A percentile compares a stretch with the other conserved stretches of the same genome.
Evolutionary conservation across 2,888 invertebrate genomes (phyloP).

Genomic region (Torymus tubicola): DNA sequence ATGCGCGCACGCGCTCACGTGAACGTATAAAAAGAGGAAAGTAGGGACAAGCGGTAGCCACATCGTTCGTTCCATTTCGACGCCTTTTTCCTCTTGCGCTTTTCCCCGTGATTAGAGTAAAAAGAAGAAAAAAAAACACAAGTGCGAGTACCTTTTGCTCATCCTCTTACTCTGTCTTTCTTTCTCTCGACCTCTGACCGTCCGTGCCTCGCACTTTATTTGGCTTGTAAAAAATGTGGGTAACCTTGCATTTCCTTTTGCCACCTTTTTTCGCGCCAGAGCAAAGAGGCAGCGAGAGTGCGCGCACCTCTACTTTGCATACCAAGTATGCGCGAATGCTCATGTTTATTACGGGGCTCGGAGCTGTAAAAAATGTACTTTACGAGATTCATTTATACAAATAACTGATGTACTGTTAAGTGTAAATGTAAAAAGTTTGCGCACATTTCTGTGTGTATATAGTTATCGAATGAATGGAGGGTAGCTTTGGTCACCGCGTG

Average conservation of each 20-base stretch:
- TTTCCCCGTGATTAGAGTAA: too few relatives aligned
- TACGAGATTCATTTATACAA: conserved; percentile 59
- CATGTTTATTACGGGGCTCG: background rate
- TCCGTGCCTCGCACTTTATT: conserved; percentile 34
- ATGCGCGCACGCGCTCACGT: background rate
- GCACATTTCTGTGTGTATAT: too few relatives aligned
- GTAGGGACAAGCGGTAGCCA: too few relatives aligned
- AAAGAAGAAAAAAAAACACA: too few relatives aligned
- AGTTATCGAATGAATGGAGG: too few relatives aligned
- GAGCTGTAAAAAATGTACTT: conserved; percentile 59
- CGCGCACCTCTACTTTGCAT: conserved; percentile 62
- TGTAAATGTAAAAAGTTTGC: too few relatives aligned
- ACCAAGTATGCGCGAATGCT: conserved; percentile 62
- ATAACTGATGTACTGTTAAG: conserved; percentile 11
- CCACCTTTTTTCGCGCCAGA: conserved; percentile 60
- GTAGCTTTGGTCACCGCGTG: too few relatives aligned
- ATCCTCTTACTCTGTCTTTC: background rate
- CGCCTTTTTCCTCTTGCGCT: too few relatives aligned
- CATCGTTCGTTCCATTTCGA: too few relatives aligned
- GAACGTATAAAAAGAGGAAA: too few relatives aligned
- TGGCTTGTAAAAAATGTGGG: conserved; percentile 68
- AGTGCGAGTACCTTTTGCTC: too few relatives aligned
- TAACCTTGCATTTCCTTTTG: conserved; percentile 73
- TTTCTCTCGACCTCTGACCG: conserved; percentile 15
- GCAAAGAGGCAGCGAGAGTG: too few relatives aligned